A percentile compares a stretch with the other conserved stretches of the same genome.
phyloP scores from a whole-genome alignment of 2,888 invertebrate species.

The Parnassius smintheus region DNA sequence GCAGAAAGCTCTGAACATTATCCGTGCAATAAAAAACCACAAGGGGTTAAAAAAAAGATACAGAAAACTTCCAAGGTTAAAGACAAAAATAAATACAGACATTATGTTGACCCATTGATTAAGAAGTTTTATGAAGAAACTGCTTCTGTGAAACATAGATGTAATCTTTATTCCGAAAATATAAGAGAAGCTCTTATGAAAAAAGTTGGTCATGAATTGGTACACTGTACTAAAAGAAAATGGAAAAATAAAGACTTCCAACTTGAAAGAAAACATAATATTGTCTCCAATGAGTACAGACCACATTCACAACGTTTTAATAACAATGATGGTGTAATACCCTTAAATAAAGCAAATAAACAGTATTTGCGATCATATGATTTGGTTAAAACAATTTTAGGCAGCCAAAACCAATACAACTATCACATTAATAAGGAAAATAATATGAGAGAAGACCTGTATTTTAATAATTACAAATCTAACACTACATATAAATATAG shows the following conservation, averaged over 20 bases:
- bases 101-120: slow-evolving; percentile 27
- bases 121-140: slow-evolving; percentile 38
- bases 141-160: slow-evolving; percentile 36
- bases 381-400: slow-evolving; percentile 52
- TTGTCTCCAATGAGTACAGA: background rate
- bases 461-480: background rate
- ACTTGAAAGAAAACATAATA: background rate
- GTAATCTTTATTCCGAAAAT: slow-evolving; percentile 35
- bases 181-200: slow-evolving; percentile 24
- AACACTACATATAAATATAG: slow-evolving; percentile 10
- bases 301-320: background rate
- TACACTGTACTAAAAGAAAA: background rate
- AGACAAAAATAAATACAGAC: slow-evolving; percentile 21
- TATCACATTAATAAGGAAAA: slow-evolving; percentile 2
- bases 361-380: slow-evolving; percentile 52
- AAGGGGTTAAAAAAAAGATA: background rate
- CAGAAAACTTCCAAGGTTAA: slow-evolving; percentile 13
- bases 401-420: slow-evolving; percentile 35
- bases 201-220: background rate
- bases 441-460: background rate
- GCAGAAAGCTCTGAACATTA: slow-evolving; percentile 10
- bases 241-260: background rate
- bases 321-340: background rate
- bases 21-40: background rate
- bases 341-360: slow-evolving; percentile 29